Base-by-base conservation (phyloP, 2,113 vertebrate genomes). In the Oncorhynchus kisutch region DNA sequence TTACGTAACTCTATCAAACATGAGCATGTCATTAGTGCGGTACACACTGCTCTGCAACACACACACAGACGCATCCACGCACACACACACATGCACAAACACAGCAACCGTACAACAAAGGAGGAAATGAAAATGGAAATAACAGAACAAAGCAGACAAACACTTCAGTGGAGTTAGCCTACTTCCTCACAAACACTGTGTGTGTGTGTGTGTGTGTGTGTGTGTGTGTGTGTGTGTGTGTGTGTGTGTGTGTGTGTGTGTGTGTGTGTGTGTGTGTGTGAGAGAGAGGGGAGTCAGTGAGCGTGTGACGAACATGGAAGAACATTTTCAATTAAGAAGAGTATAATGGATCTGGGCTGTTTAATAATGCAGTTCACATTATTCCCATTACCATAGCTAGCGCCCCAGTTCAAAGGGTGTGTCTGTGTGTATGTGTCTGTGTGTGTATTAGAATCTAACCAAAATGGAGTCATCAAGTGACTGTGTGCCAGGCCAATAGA, bases 301-400 rank as follows among this genome's bases (percentile, higher is more conserved):
- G 39, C 9, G 9, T 45, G 9, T 45, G 39, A 11, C 39, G 9
- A 45, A 45, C 39, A 45, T 45, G 39, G 39, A 45, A 45, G 8
- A 11, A 45, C 39, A 88, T 88, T 45, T 89, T 89, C 84, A 90
- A 87, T 88, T 88, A 90, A 87, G 85, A 89, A 78, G 83, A 83
- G 79, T 76, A 85, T 76, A 76, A 76, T 80, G 85, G 85, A 83
- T 82, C 70, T 59, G 71, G 79, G 9, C 79, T 88, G 75, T 87
- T 92, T 90, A 92, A 91, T 90, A 90, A 90, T 92, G 81, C 84
- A 91, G 84, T 85, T 85, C 86, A 84, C 85, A 89, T 89, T 90
- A 45, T 45, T 45, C 39, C 39, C 39, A 45, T 45, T 45, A 86
- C 74, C 54, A 80, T 39, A 20, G 20, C 5, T 79, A 24, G 76